Base-by-base conservation (phyloP, 2,888 invertebrate species). In the Lymantria dispar region DNA sequence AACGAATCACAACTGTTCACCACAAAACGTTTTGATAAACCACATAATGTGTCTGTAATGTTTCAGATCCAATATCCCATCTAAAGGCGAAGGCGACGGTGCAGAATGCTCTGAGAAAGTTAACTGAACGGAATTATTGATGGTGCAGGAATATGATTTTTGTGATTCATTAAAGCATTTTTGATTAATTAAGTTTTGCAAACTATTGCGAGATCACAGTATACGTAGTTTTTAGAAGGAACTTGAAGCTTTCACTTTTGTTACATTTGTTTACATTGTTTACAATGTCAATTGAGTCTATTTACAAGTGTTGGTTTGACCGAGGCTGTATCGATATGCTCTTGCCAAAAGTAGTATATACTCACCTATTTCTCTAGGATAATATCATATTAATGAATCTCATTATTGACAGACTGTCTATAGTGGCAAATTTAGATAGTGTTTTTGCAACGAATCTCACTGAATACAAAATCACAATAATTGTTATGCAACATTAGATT, bases 51-150 rank as follows among this genome's bases (percentile, higher is more conserved):
- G 51, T 50, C 67, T 75, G 45, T 74, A 65, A 62, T 72, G 60
- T 90, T 91, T 74, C 89, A 91, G 91, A 90, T 88, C 90, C 91
- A 80, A 79, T 90, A 79, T 85, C 89, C 62, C 90, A 90, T 66
- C 87, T 88, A 85, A 91, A 90, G 80, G 91, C 91, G 86, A 91
- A 90, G 77, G 90, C 89, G 84, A 91, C 90, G 69, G 91, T 91
- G 74, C 91, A 91, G 90, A 91, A 90, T 80, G 91, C 91, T 76
- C 87, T 91, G 80, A 83, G 83, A 87, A 91, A 87, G 79, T 79
- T 89, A 84, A 90, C 91, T 91, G 91, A 91, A 75, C 85, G 81
- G 71, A 87, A 87, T 77, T 89, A 82, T 75, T 88, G 72, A 83
- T 64, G 64, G 62, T 62, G 59, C 67, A 66, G 70, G 70, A n/a